These are phyloP conservation scores for Esperia sulphurella DNA, from an alignment of 2,888 invertebrate species.

Conservation along the genomic window DNA sequence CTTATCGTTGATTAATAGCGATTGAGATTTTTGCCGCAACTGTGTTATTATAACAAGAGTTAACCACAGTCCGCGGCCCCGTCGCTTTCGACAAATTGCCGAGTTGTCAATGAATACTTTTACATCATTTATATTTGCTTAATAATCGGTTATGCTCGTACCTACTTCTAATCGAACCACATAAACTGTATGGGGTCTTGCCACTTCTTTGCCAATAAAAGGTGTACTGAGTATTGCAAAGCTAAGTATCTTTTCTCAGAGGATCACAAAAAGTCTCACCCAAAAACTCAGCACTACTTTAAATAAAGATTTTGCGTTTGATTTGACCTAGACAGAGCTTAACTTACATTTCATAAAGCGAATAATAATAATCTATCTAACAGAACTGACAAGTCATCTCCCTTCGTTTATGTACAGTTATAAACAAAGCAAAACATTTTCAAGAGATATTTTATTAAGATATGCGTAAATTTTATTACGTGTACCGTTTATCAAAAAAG, in stretches of 20 bases:
- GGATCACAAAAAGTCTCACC: no score
- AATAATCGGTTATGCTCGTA: slow-evolving; percentile 27
- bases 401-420: background rate
- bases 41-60: slow-evolving; percentile 64
- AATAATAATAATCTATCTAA: no score
- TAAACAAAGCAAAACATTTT: background rate
- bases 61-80: slow-evolving; percentile 50
- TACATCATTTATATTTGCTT: slow-evolving; percentile 44
- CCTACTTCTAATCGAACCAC: background rate
- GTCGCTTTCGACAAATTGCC: slow-evolving; percentile 63
- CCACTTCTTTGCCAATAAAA: no score
- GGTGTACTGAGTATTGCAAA: no score
- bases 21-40: slow-evolving; percentile 71
- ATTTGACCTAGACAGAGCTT: no score
- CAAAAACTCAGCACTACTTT: no score
- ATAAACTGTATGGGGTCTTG: no score
- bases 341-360: background rate
- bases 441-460: slow-evolving; percentile 1
- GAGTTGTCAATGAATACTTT: slow-evolving; percentile 54
- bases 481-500: slow-evolving; percentile 5
- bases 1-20: slow-evolving; percentile 75
- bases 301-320: no score
- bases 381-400: slow-evolving; percentile 1
- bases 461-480: background rate
- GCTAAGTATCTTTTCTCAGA: no score